Base-by-base conservation (phyloP, 2,888 invertebrate species). In the Leistus spinibarbis region DNA sequence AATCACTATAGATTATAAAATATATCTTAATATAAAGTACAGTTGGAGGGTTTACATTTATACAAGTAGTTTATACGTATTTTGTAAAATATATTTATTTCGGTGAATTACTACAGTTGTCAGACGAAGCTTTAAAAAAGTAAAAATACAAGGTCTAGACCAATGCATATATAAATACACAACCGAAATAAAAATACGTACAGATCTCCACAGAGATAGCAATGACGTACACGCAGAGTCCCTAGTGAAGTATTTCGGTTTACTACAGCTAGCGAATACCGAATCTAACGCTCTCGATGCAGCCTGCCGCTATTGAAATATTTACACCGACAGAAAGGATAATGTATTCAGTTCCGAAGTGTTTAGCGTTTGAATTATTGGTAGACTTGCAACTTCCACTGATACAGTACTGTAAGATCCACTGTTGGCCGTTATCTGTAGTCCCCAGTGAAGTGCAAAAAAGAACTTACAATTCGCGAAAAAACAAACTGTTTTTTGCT, bases 331-430 rank as follows among this genome's bases (percentile, higher is more conserved):
- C 53, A 64, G 64, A 10, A n/a, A 22, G 27, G 54, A 54, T 71
- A 71, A 71, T 71, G 64, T 64, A 71, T 64, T 69, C 69, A 19
- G 54, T 23, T n/a, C 56, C 19, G 22, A 20, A 60, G 69, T 69
- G 69, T 69, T 69, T 69, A 69, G 69, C 60, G 10, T 16, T 57
- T 69, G 69, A 69, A 57, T 69, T 69, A 69, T 69, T 57, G 66
- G 66, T 22, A 53, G 57, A 7, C 57, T 17, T 20, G 20, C 17
- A 57, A 57, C 40, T 53, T 40, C 20, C 20, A 66, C 69, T 69
- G 60, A 69, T 69, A 69, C 69, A 27, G 69, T n/a, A 57, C 69
- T 57, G 57, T 9, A 57, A 19, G 57, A 57, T 17, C 57, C 40
- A 40, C 40, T 40, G 40, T 40, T 40, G 40, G 40, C 40, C 40